Evolutionary conservation across 30 jellyfish, hydroid and myxozoan genomes (phyloP).

Genomic region (Mastigias papua): DNA sequence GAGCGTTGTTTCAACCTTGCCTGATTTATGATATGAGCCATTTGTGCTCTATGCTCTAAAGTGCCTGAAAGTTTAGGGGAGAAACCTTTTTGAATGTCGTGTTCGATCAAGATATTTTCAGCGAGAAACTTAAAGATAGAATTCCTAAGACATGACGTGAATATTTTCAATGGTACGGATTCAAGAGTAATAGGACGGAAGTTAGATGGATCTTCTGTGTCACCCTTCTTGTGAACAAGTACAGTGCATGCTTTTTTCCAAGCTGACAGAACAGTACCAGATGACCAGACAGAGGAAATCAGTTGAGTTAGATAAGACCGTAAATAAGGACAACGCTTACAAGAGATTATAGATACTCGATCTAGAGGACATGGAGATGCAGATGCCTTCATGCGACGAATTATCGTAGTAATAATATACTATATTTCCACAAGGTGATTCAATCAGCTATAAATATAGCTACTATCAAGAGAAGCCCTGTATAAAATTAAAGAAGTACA

Average conservation of each 20-base stretch:
- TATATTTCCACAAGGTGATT: too few species aligned
- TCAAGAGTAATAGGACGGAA: constrained; percentile 45
- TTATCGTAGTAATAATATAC: constrained; percentile 2
- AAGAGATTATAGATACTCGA: constrained; percentile 19
- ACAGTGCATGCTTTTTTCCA: constrained; percentile 57
- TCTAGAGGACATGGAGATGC: constrained; percentile 52
- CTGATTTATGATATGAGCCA: constrained; percentile 23
- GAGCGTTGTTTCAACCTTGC: constrained; percentile 33
- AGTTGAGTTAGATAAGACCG: neutral
- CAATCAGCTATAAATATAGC: too few species aligned
- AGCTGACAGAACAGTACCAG: neutral
- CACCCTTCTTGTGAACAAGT: constrained; percentile 31
- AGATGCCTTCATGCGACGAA: constrained; percentile 21
- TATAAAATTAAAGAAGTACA: too few species aligned
- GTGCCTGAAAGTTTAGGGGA: constrained; percentile 10
- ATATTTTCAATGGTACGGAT: constrained; percentile 31
- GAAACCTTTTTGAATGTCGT: constrained; percentile 24
- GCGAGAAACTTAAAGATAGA: neutral
- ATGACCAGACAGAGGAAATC: neutral
- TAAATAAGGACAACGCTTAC: constrained; percentile 8
- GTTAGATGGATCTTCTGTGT: neutral
- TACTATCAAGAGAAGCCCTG: too few species aligned
- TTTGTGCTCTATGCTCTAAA: constrained; percentile 25
- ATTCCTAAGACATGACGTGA: constrained; percentile 10
- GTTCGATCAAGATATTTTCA: constrained; percentile 34